These are phyloP conservation scores for Tyrophagus putrescentiae DNA, from an alignment of 1,140 invertebrate species.

Conservation along the genomic window DNA sequence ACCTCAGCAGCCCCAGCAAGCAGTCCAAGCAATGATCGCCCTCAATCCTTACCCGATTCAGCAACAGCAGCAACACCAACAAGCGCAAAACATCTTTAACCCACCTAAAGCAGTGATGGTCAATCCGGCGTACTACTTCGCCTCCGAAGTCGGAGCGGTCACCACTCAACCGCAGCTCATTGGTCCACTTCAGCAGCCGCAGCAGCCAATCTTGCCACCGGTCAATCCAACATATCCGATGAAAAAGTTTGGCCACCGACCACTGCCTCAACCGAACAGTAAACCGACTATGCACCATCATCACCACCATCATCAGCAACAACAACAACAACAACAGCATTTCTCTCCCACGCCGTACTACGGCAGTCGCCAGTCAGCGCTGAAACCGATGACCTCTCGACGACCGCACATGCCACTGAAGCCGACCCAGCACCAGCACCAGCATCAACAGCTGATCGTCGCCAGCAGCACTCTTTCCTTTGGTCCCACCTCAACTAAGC, in stretches of 20 bases:
- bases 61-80: neutral
- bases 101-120: neutral
- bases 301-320: neutral
- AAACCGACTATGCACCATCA: neutral
- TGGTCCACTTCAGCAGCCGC: neutral
- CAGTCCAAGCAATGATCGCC: neutral
- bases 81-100: neutral
- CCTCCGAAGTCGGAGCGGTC: neutral
- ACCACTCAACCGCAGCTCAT: neutral
- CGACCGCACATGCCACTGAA: neutral
- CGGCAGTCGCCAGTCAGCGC: too few relatives aligned
- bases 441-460: too few relatives aligned
- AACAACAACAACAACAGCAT: neutral
- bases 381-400: neutral
- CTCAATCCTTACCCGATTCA: neutral
- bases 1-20: neutral
- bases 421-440: neutral
- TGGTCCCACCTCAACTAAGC: neutral
- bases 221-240: neutral
- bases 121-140: neutral
- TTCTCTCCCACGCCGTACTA: too few relatives aligned
- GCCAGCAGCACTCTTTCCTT: too few relatives aligned
- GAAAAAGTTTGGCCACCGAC: constrained; percentile 6
- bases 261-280: neutral
- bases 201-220: neutral